A percentile compares a stretch with the other conserved stretches of the same genome.
These are phyloP conservation scores for Apis cerana DNA, from an alignment of 1,140 invertebrate genomes.

Conservation along the genomic window DNA sequence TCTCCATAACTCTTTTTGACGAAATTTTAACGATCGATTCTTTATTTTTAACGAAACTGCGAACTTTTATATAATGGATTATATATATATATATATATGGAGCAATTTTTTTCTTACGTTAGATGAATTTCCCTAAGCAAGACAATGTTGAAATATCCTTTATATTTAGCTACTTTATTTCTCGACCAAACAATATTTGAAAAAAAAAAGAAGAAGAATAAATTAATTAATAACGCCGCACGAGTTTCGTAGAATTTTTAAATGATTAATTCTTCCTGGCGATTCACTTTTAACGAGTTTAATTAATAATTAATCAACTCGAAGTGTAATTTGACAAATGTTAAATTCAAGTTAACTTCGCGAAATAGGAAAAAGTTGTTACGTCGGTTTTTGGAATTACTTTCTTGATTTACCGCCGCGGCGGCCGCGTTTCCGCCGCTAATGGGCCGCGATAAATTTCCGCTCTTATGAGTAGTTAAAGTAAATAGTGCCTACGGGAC, in stretches of 20 bases:
- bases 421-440: conserved; percentile 8
- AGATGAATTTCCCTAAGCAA: too few species aligned
- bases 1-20: too few species aligned
- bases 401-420: conserved; percentile 41
- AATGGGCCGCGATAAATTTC: conserved; percentile 51
- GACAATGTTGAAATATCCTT: too few species aligned
- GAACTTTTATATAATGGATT: too few species aligned
- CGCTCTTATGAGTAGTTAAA: conserved; percentile 29
- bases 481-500: not conserved
- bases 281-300: not conserved
- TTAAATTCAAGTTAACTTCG: too few species aligned
- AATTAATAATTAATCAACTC: too few species aligned
- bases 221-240: not conserved
- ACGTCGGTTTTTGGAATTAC: conserved; percentile 20
- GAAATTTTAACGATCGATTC: too few species aligned
- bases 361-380: not conserved
- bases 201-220: not conserved
- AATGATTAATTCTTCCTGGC: not conserved
- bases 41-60: too few species aligned
- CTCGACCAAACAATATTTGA: not conserved
- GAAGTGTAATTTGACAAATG: too few species aligned
- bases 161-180: not conserved
- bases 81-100: too few species aligned
- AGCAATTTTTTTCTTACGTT: too few species aligned
- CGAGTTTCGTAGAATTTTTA: not conserved